Evolutionary conservation across 2,797 vertebrate genomes (phyloP), one percentile per base, ranked within the genome.

Genomic region (Aselliscus stoliczkanus): DNA sequence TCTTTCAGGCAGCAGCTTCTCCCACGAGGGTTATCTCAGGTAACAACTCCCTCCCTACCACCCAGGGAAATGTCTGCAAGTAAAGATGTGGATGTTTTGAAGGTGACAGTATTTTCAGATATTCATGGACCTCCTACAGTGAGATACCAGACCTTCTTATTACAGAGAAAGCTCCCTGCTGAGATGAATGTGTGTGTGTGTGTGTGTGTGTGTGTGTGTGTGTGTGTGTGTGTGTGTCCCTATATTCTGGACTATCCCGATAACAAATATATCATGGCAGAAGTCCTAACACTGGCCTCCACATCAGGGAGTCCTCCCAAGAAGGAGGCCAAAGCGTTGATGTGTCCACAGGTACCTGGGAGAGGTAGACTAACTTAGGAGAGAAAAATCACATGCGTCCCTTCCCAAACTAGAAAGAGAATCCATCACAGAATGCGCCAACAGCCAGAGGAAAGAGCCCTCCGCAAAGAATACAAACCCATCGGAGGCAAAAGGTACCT

Each of bases 221-320:
- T 11, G 10, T 9, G 29, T 3, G 21, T 14, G 37, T 13, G 44
- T 9, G 18, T 7, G 21, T 37, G 27, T 83, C 6, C 10, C 42
- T n/a, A n/a, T 47, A 29, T 70, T 6, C 10, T 39, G 7, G 56
- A 42, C 65, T 69, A n/a, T 17, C 29, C 50, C 50, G 29, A 37
- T 25, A 44, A 44, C 10, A 14, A 42, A 31, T 0, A 50, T 0
- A 12, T 6, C 10, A 2, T 0, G 4, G 42, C 8, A 73, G 60
- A 67, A 52, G n/a, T 23, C 65, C 84, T 47, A 50, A 64, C 80
- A 62, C 4, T 15, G 72, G 37, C 42, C 73, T 50, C 67, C 37
- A 17, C 7, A 11, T 4, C 77, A 65, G n/a, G 65, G 9, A 0
- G 10, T 1, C 67, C 60, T 27, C n/a, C 34, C 56, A 14, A 34